Evolutionary conservation across 2,888 invertebrate species (phyloP).

Genomic region (Athetis lepigone): DNA sequence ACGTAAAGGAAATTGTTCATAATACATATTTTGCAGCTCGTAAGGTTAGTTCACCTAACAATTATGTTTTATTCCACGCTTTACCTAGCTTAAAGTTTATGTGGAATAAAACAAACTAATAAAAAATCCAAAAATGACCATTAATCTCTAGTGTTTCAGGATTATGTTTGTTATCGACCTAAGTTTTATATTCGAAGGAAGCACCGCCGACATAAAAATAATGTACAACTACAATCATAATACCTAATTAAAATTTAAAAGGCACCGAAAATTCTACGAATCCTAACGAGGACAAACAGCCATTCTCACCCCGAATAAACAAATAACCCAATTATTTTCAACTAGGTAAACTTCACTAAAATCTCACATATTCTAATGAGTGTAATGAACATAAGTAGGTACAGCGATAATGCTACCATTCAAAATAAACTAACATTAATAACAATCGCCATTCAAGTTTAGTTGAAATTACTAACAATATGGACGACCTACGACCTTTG

Average conservation of each 20-base stretch:
- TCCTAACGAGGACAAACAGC: conserved; percentile 12
- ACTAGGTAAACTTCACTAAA: conserved; percentile 43
- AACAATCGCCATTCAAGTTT: conserved; percentile 67
- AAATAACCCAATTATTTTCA: conserved; percentile 42
- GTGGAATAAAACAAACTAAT: neutral
- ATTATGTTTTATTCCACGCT: neutral
- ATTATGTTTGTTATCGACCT: neutral
- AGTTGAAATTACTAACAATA: conserved; percentile 66
- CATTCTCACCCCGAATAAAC: conserved; percentile 27
- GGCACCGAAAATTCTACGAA: conserved; percentile 17
- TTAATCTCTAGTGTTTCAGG: neutral
- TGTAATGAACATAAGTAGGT: conserved; percentile 39
- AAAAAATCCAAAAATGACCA: neutral
- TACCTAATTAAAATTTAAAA: conserved; percentile 4
- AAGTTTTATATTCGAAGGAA: neutral
- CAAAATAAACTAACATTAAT: conserved; percentile 61
- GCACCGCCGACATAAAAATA: neutral
- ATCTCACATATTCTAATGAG: conserved; percentile 53
- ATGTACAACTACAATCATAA: neutral
- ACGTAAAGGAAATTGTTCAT: conserved; percentile 1
- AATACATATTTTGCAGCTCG: neutral
- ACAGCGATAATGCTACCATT: conserved; percentile 60
- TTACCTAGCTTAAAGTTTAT: neutral
- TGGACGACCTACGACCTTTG: conserved; percentile 69
- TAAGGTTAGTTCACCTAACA: conserved; percentile 1